phyloP scores from a whole-genome alignment of 2,888 invertebrate species.

The Thereva nobilitata region DNA sequence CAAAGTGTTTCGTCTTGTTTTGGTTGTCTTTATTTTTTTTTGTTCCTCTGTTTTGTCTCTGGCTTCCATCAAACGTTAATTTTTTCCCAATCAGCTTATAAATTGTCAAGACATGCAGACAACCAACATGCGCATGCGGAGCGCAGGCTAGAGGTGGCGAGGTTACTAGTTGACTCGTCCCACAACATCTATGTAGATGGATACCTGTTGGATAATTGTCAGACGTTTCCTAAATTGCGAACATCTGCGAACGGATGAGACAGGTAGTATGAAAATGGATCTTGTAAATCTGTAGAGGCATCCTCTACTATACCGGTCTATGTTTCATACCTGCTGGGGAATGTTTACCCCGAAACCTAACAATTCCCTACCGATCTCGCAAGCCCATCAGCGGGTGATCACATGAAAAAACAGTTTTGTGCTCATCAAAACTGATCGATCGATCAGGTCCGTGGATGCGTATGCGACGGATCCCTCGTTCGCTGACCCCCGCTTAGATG shows the following conservation, averaged over 20 bases:
- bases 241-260: too few relatives aligned
- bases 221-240: too few relatives aligned
- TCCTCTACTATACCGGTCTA: too few relatives aligned
- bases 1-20: conserved; percentile 35
- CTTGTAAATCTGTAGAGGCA: too few relatives aligned
- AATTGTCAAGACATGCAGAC: conserved; percentile 11
- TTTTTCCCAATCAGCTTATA: conserved; percentile 33
- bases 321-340: background rate
- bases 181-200: too few relatives aligned
- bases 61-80: conserved; percentile 31
- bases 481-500: conserved; percentile 10
- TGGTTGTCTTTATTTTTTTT: conserved; percentile 21
- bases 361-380: conserved; percentile 16
- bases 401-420: conserved; percentile 41
- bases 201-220: too few relatives aligned
- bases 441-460: conserved; percentile 39
- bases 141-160: background rate
- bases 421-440: conserved; percentile 48
- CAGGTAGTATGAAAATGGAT: too few relatives aligned
- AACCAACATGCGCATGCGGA: conserved; percentile 7
- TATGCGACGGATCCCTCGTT: conserved; percentile 21
- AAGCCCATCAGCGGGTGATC: conserved; percentile 29
- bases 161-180: background rate
- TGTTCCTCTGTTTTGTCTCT: background rate
- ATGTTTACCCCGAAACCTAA: conserved; percentile 21